Conservation (phyloP, 1,140 invertebrate genomes). For the Asobara japonica region DNA sequence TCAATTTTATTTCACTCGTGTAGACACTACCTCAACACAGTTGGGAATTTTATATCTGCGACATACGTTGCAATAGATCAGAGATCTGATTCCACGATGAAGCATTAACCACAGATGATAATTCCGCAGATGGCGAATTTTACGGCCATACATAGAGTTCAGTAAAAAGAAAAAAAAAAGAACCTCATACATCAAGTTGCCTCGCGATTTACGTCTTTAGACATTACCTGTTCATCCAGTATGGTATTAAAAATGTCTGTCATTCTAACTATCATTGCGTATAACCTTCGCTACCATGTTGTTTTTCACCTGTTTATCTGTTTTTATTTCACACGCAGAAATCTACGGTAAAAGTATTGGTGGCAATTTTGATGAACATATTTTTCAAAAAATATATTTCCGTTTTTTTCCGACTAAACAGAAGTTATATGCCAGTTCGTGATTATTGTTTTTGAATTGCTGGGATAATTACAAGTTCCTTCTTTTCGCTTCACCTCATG, state of each 20-base stretch:
- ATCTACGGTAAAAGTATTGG: too few species aligned
- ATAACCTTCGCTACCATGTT: constrained; percentile 41
- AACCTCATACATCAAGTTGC: not conserved
- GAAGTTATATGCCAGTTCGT: not conserved
- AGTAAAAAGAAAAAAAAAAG: constrained; percentile 38
- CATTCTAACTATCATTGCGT: constrained; percentile 37
- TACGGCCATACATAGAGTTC: constrained; percentile 48
- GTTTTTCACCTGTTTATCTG: constrained; percentile 35
- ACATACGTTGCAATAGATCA: not conserved
- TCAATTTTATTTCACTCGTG: not conserved
- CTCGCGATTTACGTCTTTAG: constrained; percentile 9
- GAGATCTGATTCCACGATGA: constrained; percentile 21
- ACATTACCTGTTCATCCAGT: constrained; percentile 14
- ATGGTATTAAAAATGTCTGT: constrained; percentile 49
- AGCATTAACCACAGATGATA: constrained; percentile 5
- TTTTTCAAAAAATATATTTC: too few species aligned
- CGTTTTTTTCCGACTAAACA: too few species aligned
- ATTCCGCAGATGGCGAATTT: constrained; percentile 42
- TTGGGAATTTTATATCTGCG: not conserved
- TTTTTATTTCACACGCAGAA: constrained; percentile 31
- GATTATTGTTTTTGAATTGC: not conserved
- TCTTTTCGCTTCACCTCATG: not conserved
- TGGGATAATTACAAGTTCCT: not conserved
- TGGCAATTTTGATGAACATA: too few species aligned
- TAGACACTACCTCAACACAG: not conserved